These are phyloP conservation scores for Parambassis ranga DNA, from an alignment of 2,797 vertebrate species.

Conservation along the genomic window DNA sequence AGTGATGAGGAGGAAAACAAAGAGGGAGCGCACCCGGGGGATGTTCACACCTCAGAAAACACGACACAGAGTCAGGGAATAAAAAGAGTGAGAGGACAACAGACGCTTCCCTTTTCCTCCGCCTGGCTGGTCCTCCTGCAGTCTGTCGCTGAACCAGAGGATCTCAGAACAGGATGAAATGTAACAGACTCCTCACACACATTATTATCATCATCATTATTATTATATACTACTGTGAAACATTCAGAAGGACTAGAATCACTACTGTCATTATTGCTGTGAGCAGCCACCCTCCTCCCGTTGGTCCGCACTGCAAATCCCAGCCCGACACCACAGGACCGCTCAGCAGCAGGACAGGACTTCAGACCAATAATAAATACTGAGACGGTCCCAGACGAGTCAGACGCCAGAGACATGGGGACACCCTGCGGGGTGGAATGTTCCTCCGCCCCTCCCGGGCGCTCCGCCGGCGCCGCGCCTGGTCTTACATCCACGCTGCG, in stretches of 20 bases:
- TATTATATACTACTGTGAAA: conserved; percentile 64
- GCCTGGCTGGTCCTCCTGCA: too few relatives aligned
- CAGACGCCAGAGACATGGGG: conserved; percentile 23
- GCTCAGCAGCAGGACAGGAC: conserved; percentile 52
- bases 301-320: conserved; percentile 70
- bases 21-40: not conserved
- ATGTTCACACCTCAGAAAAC: conserved; percentile 1
- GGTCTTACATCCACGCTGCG: too few relatives aligned
- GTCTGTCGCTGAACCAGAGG: too few relatives aligned
- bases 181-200: conserved; percentile 37
- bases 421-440: too few relatives aligned
- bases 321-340: conserved; percentile 49
- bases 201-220: conserved; percentile 35
- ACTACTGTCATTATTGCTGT: conserved; percentile 72
- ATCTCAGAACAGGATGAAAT: too few relatives aligned
- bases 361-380: conserved; percentile 80
- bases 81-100: too few relatives aligned
- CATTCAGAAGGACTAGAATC: conserved; percentile 68
- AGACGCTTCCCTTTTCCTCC: too few relatives aligned
- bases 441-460: too few relatives aligned
- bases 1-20: not conserved
- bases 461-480: too few relatives aligned
- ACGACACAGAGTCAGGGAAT: too few relatives aligned
- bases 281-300: conserved; percentile 42
- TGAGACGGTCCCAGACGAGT: conserved; percentile 54